Base-by-base conservation (phyloP, 2,888 invertebrate species). In the Apodemia mormo region DNA sequence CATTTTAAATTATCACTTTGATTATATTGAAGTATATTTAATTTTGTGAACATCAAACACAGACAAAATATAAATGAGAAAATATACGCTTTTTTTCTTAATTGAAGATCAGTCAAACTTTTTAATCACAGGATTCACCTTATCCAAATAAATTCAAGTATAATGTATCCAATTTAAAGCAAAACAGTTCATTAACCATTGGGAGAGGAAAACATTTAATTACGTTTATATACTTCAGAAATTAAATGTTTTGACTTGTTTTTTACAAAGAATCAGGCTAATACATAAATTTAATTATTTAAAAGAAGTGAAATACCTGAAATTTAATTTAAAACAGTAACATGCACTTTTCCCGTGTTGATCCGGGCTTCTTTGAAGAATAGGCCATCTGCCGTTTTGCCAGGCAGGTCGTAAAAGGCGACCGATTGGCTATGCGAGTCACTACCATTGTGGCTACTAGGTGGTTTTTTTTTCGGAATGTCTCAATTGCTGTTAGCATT, bases 111-210 rank as follows among this genome's bases (percentile, higher is more conserved):
- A 22, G 29, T 61, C 30, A 61, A 61, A 61, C 33, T 33, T 61
- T 61, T 61, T 61, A 61, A 61, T 61, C 61, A 61, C 61, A 33
- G 33, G 33, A 61, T 33, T 61, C 33, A 33, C 30, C 33, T 33
- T 9, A n/a, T 29, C 33, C 58, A 58, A 58, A 58, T 33, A 58
- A 30, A 33, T 30, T 33, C 30, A 58, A 9, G 10, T 30, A 58
- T 58, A 58, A 58, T 12, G 58, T 58, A 58, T 58, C 58, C 30
- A 33, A 30, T 10, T 58, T 30, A 33, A 58, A 58, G 58, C 30
- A 58, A 58, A 58, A 58, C 58, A 58, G 58, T 58, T 58, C 58
- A 33, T 58, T 58, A 58, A 58, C 58, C 58, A 29, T 58, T 58
- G 30, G 30, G 29, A 33, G 29, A 22, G 58, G 58, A 58, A 58